These are phyloP conservation scores for Cercocebus atys DNA, from an alignment of 2,113 vertebrate species.

Conservation along the genomic window DNA sequence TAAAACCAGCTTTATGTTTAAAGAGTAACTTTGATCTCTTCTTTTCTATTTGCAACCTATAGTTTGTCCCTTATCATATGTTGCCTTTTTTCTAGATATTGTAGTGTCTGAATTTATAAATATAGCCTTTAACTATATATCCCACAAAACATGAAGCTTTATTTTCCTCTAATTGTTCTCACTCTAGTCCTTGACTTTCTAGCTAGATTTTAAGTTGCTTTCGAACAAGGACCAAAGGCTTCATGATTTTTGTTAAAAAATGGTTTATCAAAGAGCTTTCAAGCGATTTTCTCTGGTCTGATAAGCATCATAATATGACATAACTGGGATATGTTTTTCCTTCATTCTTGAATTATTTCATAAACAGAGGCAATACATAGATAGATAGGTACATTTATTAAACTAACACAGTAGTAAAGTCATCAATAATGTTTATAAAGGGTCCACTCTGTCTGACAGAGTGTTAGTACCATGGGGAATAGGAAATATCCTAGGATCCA, in stretches of 20 bases:
- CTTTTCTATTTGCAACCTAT: neutral
- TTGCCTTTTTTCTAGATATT: slow-evolving; percentile 39
- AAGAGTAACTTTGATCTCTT: neutral
- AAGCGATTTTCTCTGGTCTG: slow-evolving; percentile 30
- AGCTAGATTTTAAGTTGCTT: slow-evolving; percentile 35
- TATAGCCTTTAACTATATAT: neutral
- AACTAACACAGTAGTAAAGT: neutral
- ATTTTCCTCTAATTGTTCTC: neutral
- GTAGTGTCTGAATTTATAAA: slow-evolving; percentile 15
- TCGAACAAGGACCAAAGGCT: neutral
- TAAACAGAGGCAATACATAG: neutral
- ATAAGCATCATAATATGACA: slow-evolving; percentile 10
- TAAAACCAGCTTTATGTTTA: neutral
- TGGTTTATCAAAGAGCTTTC: neutral
- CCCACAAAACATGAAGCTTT: neutral
- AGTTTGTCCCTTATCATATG: neutral
- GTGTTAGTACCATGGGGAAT: neutral
- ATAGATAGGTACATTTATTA: neutral
- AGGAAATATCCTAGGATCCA: neutral
- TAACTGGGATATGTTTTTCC: neutral
- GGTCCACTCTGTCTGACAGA: neutral
- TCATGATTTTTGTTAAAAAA: slow-evolving; percentile 45
- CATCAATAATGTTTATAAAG: neutral
- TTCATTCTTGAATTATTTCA: neutral
- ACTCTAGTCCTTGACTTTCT: neutral